phyloP scores from a whole-genome alignment of 2,797 vertebrate genomes.

The Poeciliopsis infans region DNA sequence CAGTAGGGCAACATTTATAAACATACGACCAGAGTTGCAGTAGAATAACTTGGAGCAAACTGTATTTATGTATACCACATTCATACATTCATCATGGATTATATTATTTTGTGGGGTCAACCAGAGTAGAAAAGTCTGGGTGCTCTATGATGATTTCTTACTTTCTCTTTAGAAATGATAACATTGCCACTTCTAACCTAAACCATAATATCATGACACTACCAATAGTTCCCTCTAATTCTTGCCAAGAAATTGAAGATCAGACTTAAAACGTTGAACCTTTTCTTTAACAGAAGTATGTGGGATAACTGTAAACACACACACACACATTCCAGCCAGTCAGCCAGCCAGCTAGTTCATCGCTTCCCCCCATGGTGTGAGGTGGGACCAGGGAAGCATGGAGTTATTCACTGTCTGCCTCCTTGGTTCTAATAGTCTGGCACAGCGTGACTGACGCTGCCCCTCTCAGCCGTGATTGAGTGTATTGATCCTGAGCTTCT shows the following conservation, averaged over 20 bases:
- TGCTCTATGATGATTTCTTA: background rate
- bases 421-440: conserved; percentile 93
- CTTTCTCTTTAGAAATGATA: background rate
- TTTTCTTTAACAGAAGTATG: conserved; percentile 24
- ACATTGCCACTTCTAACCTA: background rate
- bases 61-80: background rate
- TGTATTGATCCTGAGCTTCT: conserved; percentile 85
- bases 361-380: conserved; percentile 82
- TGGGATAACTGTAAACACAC: conserved; percentile 25
- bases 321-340: conserved; percentile 23
- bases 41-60: background rate
- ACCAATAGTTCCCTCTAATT: background rate
- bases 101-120: background rate
- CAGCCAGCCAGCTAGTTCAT: conserved; percentile 79
- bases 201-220: background rate
- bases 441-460: conserved; percentile 83
- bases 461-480: conserved; percentile 86
- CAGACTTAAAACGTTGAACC: background rate
- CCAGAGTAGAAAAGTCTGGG: background rate
- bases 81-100: too few species aligned
- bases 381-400: conserved; percentile 79
- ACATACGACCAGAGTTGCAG: background rate
- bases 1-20: background rate
- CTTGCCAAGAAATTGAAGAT: background rate
- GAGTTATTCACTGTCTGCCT: conserved; percentile 92